Evolutionary conservation across 2,113 vertebrate genomes (phyloP).

Genomic region (Macrotis lagotis): DNA sequence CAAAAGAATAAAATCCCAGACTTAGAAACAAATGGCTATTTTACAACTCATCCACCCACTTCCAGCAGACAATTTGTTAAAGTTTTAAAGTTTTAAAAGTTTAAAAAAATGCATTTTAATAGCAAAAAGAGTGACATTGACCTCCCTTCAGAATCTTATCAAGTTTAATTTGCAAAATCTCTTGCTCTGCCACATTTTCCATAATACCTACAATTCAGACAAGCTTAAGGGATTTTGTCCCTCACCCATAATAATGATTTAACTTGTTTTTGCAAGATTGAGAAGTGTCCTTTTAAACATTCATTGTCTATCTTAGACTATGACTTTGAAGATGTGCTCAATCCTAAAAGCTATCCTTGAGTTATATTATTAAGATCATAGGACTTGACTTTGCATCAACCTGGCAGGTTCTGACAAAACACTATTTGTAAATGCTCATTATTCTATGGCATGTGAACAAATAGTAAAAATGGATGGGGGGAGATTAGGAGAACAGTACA

Average conservation of each 20-base stretch:
- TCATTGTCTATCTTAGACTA: background rate
- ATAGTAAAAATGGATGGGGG: background rate
- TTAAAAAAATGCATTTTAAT: background rate
- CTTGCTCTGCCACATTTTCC: background rate
- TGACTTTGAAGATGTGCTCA: background rate
- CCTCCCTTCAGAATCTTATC: background rate
- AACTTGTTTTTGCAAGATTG: conserved; percentile 1
- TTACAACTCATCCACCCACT: background rate
- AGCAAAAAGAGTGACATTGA: background rate
- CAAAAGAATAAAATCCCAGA: background rate
- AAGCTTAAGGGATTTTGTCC: conserved; percentile 23
- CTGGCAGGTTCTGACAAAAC: background rate
- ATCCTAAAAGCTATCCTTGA: background rate
- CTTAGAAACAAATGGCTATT: background rate
- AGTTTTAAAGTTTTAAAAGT: no score
- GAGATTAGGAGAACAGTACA: background rate
- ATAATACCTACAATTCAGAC: background rate
- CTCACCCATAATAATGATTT: background rate
- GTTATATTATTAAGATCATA: no score
- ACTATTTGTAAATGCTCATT: background rate
- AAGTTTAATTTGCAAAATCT: background rate
- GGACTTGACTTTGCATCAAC: background rate
- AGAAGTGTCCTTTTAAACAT: background rate
- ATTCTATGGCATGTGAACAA: background rate
- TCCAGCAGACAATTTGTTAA: accelerated